phyloP scores from a whole-genome alignment of 2,888 invertebrate genomes.

The Myathropa florea region DNA sequence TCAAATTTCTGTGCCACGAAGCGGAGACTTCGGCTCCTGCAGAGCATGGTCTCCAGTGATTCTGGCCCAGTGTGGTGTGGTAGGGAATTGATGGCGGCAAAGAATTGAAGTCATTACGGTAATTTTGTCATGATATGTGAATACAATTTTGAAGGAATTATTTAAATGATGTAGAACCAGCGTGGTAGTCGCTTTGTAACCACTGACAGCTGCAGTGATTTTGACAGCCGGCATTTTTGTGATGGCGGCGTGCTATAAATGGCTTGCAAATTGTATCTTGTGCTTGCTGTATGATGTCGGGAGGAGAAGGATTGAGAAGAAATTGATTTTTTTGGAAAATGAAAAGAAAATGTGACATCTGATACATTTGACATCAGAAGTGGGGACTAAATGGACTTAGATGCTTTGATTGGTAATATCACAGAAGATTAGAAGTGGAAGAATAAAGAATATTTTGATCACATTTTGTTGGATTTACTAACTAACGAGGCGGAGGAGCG shows the following conservation, averaged over 20 bases:
- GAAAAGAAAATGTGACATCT: too few relatives aligned
- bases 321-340: background rate
- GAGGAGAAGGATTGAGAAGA: background rate
- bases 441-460: too few relatives aligned
- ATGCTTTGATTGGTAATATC: too few relatives aligned
- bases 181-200: background rate
- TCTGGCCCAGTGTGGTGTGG: background rate
- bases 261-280: constrained; percentile 8
- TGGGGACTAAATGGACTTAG: too few relatives aligned
- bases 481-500: too few relatives aligned
- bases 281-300: background rate
- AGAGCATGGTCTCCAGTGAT: background rate
- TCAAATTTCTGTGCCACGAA: constrained; percentile 25
- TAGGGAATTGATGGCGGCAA: constrained; percentile 4
- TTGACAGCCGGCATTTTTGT: constrained; percentile 12
- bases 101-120: constrained; percentile 34
- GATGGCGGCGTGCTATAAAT: constrained; percentile 20
- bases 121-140: constrained; percentile 31
- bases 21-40: background rate
- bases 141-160: constrained; percentile 25
- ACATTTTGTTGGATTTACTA: too few relatives aligned
- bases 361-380: too few relatives aligned
- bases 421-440: too few relatives aligned
- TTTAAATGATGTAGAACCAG: background rate
- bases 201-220: constrained; percentile 12